Base-by-base conservation (phyloP, 1,140 invertebrate species). In the Trachymyrmex septentrionalis region DNA sequence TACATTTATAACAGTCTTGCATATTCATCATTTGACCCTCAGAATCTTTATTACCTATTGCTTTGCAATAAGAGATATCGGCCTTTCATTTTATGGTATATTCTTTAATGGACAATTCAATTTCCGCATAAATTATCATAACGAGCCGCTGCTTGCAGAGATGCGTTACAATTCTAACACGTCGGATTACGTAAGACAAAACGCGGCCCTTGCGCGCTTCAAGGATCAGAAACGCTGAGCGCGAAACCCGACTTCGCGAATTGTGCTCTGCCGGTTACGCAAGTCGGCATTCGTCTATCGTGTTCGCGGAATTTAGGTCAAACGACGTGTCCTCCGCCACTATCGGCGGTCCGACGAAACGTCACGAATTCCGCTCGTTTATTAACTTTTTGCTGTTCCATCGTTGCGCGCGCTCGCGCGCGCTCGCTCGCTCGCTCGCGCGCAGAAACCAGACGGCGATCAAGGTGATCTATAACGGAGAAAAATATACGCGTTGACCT, bases 221-320 rank as follows among this genome's bases (percentile, higher is more conserved):
- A 88, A 89, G 88, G 87, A 87, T 21, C 81, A 67, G n/a, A n/a
- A n/a, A 72, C 38, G 38, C n/a, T 16, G 57, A 64, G 66, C 82
- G 82, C 44, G 55, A 86, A 87, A 85, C 73, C 12, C 63, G 75
- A 85, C 69, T 76, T 84, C 48, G 44, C 82, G 48, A 75, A 64
- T 57, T 57, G 67, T 67, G 55, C 85, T 30, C 67, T 14, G 38
- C 59, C 38, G 69, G 84, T 94, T 93, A 91, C 92, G 93, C 89
- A 94, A 94, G 92, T 77, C 48, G 91, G 90, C 80, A 85, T 88
- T 90, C 86, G 88, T 88, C 87, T 86, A 90, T 92, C 88, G 71
- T 72, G 71, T 86, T 90, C 87, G 84, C 48, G 91, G 91, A 92
- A 94, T 94, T 93, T 92, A 93, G 94, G 94, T 93, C 93, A 94